A percentile compares a stretch with the other conserved stretches of the same genome.
phyloP scores from a whole-genome alignment of 2,113 vertebrate species.

The Halichoerus grypus region DNA sequence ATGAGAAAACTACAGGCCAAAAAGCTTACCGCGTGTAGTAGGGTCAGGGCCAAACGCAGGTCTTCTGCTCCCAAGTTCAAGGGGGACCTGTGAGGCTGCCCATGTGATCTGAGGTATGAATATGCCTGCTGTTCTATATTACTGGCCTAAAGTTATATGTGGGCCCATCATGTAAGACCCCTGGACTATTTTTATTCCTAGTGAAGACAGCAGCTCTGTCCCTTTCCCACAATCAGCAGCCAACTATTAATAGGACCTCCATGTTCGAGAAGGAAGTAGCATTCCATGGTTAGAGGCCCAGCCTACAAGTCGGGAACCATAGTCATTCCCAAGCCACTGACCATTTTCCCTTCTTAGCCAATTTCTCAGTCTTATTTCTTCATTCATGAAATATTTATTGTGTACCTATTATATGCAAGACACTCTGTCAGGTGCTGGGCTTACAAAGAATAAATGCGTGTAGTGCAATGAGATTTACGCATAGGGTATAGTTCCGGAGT shows the following conservation, averaged over 20 bases:
- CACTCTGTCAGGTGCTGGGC: neutral
- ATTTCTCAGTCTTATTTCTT: constrained; percentile 27
- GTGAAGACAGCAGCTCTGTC: constrained; percentile 55
- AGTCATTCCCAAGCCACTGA: constrained; percentile 48
- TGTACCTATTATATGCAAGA: neutral
- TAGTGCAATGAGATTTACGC: neutral
- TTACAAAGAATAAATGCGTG: neutral
- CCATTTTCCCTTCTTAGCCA: constrained; percentile 18
- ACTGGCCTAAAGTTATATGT: constrained; percentile 11
- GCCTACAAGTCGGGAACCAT: neutral
- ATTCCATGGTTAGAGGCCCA: constrained; percentile 57
- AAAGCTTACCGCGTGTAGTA: neutral
- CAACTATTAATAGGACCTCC: constrained; percentile 73
- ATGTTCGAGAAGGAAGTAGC: constrained; percentile 45
- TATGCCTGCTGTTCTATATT: neutral
- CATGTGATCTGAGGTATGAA: neutral
- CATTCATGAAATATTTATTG: constrained; percentile 25
- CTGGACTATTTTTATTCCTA: constrained; percentile 77
- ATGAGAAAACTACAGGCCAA: neutral
- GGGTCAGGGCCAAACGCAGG: neutral
- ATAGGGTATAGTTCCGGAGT: neutral
- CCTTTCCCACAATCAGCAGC: constrained; percentile 61
- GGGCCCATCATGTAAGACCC: constrained; percentile 53
- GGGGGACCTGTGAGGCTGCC: neutral
- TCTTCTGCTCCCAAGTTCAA: neutral